These are phyloP conservation scores for Lepeophtheirus salmonis DNA, from an alignment of 1,140 invertebrate genomes.

Conservation along the genomic window DNA sequence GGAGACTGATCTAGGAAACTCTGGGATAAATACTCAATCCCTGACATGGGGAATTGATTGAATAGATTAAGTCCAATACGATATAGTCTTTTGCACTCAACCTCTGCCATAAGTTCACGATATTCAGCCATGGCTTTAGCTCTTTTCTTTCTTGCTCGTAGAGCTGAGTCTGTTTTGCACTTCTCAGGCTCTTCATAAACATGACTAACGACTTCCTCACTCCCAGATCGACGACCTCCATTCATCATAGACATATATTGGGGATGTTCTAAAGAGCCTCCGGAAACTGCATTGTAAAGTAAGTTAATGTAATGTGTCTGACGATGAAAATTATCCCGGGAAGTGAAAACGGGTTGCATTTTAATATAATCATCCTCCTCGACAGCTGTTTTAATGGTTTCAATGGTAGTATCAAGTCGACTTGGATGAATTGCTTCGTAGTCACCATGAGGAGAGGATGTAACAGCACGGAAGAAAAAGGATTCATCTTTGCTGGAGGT, in stretches of 20 bases:
- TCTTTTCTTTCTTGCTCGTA: not conserved
- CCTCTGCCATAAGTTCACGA: conserved; percentile 27
- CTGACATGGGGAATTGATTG: conserved; percentile 41
- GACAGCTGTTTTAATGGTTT: not conserved
- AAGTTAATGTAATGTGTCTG: conserved; percentile 15
- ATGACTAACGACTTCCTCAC: not conserved
- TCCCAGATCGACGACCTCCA: not conserved
- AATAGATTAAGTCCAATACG: conserved; percentile 42
- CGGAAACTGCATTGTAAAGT: conserved; percentile 14
- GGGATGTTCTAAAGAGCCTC: not conserved
- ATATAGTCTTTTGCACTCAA: conserved; percentile 36
- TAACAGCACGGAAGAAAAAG: no score
- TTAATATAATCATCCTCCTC: not conserved
- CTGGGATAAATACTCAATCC: conserved; percentile 35
- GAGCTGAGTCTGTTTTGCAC: not conserved
- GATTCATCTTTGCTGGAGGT: no score
- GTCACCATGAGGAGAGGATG: not conserved
- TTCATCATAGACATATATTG: not conserved
- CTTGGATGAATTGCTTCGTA: not conserved
- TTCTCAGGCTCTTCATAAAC: not conserved
- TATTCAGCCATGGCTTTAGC: not conserved
- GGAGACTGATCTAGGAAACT: conserved; percentile 35
- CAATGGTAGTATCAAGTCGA: not conserved
- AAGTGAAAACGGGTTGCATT: conserved; percentile 12
- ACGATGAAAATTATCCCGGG: not conserved